A percentile compares a stretch with the other conserved stretches of the same genome.
Conservation (phyloP, 2,888 invertebrate species). For the Axea sp. region DNA sequence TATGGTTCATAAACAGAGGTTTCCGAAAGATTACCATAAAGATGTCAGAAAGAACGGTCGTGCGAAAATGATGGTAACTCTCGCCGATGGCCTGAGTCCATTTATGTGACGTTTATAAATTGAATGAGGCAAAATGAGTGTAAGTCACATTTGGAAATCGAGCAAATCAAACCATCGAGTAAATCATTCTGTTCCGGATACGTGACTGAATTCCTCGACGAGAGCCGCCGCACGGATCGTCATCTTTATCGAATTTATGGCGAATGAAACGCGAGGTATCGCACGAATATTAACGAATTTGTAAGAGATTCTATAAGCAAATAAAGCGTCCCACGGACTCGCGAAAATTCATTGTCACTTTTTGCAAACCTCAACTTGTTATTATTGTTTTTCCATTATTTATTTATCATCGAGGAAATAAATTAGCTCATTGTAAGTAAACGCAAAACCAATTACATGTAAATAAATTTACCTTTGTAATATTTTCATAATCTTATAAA, state of each 20-base stretch:
- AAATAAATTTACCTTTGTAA: no score
- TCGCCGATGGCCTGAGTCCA: slow-evolving; percentile 37
- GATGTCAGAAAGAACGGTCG: slow-evolving; percentile 24
- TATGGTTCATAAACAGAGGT: slow-evolving; percentile 48
- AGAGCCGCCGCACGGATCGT: slow-evolving; percentile 40
- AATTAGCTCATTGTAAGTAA: no score
- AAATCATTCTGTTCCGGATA: slow-evolving; percentile 60
- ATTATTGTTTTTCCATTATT: no score
- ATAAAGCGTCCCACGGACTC: slow-evolving; percentile 9
- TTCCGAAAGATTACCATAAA: slow-evolving; percentile 50
- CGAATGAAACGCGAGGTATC: slow-evolving; percentile 48
- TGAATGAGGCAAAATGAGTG: slow-evolving; percentile 60
- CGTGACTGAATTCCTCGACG: slow-evolving; percentile 59
- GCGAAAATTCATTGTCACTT: no score
- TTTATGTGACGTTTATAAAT: slow-evolving; percentile 59
- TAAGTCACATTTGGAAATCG: slow-evolving; percentile 61
- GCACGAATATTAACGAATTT: slow-evolving; percentile 52
- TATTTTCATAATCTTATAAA: no score
- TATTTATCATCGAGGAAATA: no score
- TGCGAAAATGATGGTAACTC: slow-evolving; percentile 33
- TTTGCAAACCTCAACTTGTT: no score
- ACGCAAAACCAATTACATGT: no score
- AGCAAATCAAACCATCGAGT: slow-evolving; percentile 60
- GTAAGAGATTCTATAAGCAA: slow-evolving; percentile 38
- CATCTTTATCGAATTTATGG: slow-evolving; percentile 62